phyloP scores from a whole-genome alignment of 2,797 vertebrate species.

The Gallinago stenura region DNA sequence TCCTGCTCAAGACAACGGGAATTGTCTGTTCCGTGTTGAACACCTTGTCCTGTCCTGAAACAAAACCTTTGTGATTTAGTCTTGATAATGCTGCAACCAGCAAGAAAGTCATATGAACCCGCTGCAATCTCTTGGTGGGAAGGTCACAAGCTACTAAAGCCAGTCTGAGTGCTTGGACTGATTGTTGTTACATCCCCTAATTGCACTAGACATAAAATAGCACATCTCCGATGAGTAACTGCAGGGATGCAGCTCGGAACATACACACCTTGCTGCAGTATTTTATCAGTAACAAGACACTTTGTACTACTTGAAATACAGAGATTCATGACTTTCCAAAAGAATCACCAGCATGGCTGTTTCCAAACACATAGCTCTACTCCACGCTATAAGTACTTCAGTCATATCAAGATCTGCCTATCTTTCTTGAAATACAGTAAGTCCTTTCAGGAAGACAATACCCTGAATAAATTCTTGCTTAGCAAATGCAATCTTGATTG shows the following conservation, averaged over 20 bases:
- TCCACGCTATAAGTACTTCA: not conserved
- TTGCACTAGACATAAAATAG: not conserved
- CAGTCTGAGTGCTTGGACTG: not conserved
- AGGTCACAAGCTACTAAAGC: not conserved
- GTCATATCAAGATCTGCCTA: not conserved
- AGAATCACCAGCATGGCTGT: not conserved
- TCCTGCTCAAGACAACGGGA: not conserved
- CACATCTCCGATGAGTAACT: not conserved
- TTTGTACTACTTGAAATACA: not conserved
- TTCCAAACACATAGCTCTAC: not conserved
- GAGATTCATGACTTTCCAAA: not conserved
- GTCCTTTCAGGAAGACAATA: not conserved
- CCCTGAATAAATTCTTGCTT: not conserved
- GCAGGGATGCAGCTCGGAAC: not conserved
- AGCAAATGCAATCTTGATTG: not conserved
- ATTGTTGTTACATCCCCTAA: not conserved
- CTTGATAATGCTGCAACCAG: not conserved
- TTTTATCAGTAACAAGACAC: not conserved
- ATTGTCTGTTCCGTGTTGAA: not conserved
- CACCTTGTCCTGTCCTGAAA: fast-evolving
- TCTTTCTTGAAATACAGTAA: not conserved
- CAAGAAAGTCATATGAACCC: not conserved
- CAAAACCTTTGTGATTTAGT: not conserved
- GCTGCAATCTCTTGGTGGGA: not conserved
- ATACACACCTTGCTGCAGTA: not conserved